Base-by-base conservation (phyloP, 2,888 invertebrate species). In the Nysson spinosus region DNA sequence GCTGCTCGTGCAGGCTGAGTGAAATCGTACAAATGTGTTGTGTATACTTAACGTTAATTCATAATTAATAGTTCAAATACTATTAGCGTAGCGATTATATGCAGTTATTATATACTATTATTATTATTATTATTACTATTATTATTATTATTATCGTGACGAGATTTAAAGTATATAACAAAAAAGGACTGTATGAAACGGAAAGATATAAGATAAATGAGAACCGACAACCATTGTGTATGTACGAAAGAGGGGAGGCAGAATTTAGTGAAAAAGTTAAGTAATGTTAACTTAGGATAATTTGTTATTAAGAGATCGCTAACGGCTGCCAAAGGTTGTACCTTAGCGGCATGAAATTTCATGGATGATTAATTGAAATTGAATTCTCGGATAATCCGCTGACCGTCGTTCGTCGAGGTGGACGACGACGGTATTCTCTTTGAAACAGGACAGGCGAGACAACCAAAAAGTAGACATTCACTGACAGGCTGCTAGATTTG, bases 11-110 rank as follows among this genome's bases (percentile, higher is more conserved):
- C 81, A 72, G 78, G 78, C 78, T 79, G 83, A 86, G 84, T 80
- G 82, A 85, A 84, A 84, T 85, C 86, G 86, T 87, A 86, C 86
- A 86, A 86, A 86, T 85, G 82, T 86, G 84, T 85, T 86, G 86
- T 85, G 85, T 86, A 87, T 86, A 86, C 83, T 85, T 85, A 85
- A 84, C 81, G 79, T 83, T 85, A 82, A 84, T 81, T 81, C 75
- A 82, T 81, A 82, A 80, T 80, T 77, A 77, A 77, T 79, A 79
- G 79, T 79, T 80, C 69, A 77, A 77, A 77, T 78, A 77, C 60
- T 79, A 81, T 71, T 80, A 80, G 74, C 66, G 74, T 80, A 77
- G 76, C 66, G 68, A 78, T 62, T 72, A 71, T 74, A 76, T 66
- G 70, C 76, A 76, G 73, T 79, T 75, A 79, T 75, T 75, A 75